Evolutionary conservation across 2,797 vertebrate genomes (phyloP), one percentile per base, ranked within the genome.

Genomic region (Otolemur crassicaudatus): DNA sequence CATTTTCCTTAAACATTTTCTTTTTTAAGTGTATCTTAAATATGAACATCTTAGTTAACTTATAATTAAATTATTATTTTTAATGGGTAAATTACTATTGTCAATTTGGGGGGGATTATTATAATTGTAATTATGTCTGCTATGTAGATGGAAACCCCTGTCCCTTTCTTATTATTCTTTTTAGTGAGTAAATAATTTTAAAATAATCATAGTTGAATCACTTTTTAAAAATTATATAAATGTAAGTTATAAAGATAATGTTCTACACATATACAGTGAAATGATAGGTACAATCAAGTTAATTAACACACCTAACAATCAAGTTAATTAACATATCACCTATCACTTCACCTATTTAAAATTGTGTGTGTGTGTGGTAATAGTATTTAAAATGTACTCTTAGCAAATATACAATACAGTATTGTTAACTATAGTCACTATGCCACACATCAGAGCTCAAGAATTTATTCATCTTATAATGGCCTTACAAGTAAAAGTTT

Each of bases 1-100:
- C 34, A 37, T 37, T 37, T 37, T 37, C 34, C 34, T 37, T 37
- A 76, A 87, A 76, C 29, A 58, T 19, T 29, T 76, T 60, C 70
- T 63, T 80, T 93, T 77, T 81, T 46, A 76, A 87, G 67, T 94
- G 76, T 37, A 34, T 83, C 70, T 63, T 63, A 29, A 83, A 82
- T 82, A 20, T 72, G 43, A 40, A 72, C 14, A 83, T 72, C 31
- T 81, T 56, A 93, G 22, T 61, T 12, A 96, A 67, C 37, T 20
- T 31, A 77, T 6, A 87, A 75, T 14, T 73, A 89, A 73, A 43
- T 88, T 53, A 34, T 85, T 85, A 17, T 83, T 67, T 69, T 89
- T 46, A 43, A 63, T 49, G 49, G 12, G 13, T 49, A 13, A 13
- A 49, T 14, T 13, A 49, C 49, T 13, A 49, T 49, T 49, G 49